Evolutionary conservation across 2,113 vertebrate genomes (phyloP), one percentile per base, ranked within the genome.

Genomic region (Colistium nudipinnis): DNA sequence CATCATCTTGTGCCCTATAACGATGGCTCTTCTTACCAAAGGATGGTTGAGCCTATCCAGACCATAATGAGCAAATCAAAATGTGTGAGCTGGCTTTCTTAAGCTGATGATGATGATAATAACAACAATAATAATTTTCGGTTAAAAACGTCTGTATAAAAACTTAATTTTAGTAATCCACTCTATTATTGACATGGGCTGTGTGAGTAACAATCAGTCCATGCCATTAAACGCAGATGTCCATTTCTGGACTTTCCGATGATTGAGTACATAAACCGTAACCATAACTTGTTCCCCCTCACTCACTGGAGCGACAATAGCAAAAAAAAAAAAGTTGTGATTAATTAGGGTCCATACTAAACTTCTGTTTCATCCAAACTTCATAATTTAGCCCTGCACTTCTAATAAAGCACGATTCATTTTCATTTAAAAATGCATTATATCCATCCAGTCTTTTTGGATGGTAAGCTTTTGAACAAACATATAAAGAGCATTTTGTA

Each of bases 141-240:
- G n/a, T n/a, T n/a, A n/a, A n/a, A n/a, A n/a, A n/a, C n/a, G 17
- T 6, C 0, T 73, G 25, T 53, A 38, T 53, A 8, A 19, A 56
- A 41, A 22, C n/a, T n/a, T 28, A 5, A 31, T 44, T 53, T 44
- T 49, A 6, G 7, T 25, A 28, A 1, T 35, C 39, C 4, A 7
- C 38, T n/a, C 0, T 52, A 3, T 35, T 38, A 4, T 28, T 16
- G 22, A n/a, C 30, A 38, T 19, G 27, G 7, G 55, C 1, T 0
- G 16, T 16, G 33, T 52, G 44, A 54, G 12, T 60, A 55, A 49
- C 38, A 45, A 62, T 3, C 14, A 19, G 20, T 48, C 6, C 52
- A 11, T 22, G 3, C 25, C n/a, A 38, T 70, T 54, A 64, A 57
- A 52, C 43, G 45, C 22, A 59, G 30, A 57, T 69, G 35, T 70